Conservation (phyloP, 2,888 invertebrate genomes). For the Noctua comes region DNA sequence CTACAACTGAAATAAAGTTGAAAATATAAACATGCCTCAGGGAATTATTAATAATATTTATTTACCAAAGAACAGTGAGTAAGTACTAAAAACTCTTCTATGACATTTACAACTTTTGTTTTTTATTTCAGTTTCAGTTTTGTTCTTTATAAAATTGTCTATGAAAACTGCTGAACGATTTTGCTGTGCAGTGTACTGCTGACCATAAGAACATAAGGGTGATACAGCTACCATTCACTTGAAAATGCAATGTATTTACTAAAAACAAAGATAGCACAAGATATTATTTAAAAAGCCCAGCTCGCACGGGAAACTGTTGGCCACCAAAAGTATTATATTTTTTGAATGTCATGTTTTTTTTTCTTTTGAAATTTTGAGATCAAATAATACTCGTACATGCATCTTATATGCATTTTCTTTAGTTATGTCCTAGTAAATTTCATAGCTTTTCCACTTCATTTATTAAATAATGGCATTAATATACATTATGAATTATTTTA, state of each 20-base stretch:
- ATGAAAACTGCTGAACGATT: neutral
- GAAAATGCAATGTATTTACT: constrained; percentile 31
- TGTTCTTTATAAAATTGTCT: neutral
- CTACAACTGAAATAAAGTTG: neutral
- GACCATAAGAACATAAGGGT: constrained; percentile 5
- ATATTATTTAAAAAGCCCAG: constrained; percentile 1
- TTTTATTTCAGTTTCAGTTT: neutral
- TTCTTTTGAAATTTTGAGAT: constrained; percentile 29
- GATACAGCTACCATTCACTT: neutral
- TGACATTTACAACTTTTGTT: neutral
- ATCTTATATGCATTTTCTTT: neutral
- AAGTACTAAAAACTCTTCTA: neutral
- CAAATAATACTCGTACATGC: constrained; percentile 24
- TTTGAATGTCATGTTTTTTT: neutral
- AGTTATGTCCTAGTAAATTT: constrained; percentile 29
- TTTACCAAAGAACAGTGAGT: neutral
- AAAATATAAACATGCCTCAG: neutral
- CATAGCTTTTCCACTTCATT: constrained; percentile 34
- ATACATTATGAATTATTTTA: constrained; percentile 10
- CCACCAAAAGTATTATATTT: neutral
- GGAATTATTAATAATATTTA: neutral
- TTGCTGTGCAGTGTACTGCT: neutral
- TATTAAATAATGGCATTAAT: neutral
- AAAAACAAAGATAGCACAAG: constrained; percentile 24
- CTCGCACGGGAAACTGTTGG: neutral